Evolutionary conservation across 37 sponge, comb jelly and placozoan genomes (phyloP).

Genomic region (Tethya wilhelma): DNA sequence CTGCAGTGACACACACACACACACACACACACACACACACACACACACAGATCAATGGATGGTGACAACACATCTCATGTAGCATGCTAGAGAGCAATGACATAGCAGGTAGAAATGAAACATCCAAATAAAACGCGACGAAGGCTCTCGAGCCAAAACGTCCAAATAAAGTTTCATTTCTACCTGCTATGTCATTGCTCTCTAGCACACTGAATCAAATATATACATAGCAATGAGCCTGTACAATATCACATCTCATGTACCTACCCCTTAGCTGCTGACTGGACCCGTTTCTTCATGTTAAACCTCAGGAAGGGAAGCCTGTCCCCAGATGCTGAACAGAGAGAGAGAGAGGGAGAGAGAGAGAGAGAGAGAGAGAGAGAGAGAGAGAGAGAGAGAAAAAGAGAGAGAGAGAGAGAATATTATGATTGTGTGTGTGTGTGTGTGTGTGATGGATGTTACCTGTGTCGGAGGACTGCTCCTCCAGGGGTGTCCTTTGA

Average conservation of each 20-base stretch:
- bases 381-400: slow-evolving; percentile 63
- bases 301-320: slow-evolving; percentile 43
- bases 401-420: slow-evolving; percentile 59
- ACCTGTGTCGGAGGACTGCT: too few relatives aligned
- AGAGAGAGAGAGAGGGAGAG: slow-evolving; percentile 57
- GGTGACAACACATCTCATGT: too few relatives aligned
- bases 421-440: neutral
- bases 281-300: slow-evolving; percentile 45
- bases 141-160: too few relatives aligned
- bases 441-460: neutral
- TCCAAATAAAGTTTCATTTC: too few relatives aligned
- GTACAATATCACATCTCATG: neutral
- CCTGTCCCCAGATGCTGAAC: too few relatives aligned
- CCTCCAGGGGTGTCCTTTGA: neutral
- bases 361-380: slow-evolving; percentile 48
- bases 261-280: slow-evolving; percentile 54
- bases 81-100: too few relatives aligned
- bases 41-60: neutral
- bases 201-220: neutral
- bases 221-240: neutral
- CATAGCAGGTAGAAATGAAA: neutral
- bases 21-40: neutral
- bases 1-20: neutral
- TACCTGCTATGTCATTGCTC: too few relatives aligned
- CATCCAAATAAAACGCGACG: too few relatives aligned